A percentile compares a stretch with the other conserved stretches of the same genome.
phyloP scores from a whole-genome alignment of 2,113 vertebrate species.

The Lipotes vexillifer region DNA sequence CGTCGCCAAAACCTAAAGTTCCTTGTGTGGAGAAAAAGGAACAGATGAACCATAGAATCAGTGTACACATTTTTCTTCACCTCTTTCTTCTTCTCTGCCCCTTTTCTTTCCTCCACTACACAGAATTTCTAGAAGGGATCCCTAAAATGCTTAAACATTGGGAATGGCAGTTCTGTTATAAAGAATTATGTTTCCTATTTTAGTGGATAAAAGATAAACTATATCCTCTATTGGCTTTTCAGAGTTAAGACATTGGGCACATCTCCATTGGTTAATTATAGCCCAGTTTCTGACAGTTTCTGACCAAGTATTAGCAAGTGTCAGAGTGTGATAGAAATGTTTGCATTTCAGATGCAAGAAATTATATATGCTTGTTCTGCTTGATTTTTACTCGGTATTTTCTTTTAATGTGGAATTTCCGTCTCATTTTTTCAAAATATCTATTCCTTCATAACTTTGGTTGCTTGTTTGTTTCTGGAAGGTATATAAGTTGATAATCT shows the following conservation, averaged over 20 bases:
- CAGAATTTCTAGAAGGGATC: neutral
- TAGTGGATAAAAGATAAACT: neutral
- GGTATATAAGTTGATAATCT: neutral
- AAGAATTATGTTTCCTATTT: neutral
- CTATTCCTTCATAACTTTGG: neutral
- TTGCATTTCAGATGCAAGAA: neutral
- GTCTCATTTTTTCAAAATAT: neutral
- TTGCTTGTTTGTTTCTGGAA: neutral
- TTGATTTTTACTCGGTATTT: neutral
- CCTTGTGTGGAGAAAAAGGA: neutral
- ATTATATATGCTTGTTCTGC: neutral
- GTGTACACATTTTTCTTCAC: neutral
- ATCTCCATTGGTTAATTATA: neutral
- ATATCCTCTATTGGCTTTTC: neutral
- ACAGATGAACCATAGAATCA: neutral
- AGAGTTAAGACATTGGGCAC: neutral
- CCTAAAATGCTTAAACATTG: neutral
- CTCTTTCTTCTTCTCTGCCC: neutral
- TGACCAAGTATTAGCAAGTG: neutral
- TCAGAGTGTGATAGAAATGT: neutral
- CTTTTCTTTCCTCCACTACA: neutral
- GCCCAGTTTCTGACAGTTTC: neutral
- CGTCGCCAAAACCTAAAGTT: neutral
- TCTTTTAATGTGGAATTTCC: neutral
- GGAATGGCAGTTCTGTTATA: neutral